Percentiles rank a stretch among this genome's conserved stretches.
Conservation (phyloP, 2,888 invertebrate species). For the Frankliniella fusca region DNA sequence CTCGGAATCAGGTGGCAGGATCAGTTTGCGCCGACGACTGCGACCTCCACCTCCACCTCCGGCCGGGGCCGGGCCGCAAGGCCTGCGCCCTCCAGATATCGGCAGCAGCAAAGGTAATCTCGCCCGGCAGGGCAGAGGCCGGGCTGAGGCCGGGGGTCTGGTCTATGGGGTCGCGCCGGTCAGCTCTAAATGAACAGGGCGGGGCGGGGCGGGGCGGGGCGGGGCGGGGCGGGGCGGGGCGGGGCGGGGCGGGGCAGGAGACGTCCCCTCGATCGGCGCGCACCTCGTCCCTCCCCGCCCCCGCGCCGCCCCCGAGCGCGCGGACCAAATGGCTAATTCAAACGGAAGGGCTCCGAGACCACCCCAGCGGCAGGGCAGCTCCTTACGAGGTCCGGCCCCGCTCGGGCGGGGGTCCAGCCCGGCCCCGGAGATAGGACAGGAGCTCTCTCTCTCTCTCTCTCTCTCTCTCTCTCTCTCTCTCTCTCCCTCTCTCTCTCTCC, state of each 20-base stretch:
- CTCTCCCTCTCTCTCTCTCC: too few species aligned
- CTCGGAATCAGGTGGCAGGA: too few species aligned
- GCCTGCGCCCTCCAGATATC: neutral
- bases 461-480: too few species aligned
- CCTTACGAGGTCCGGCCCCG: neutral
- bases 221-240: neutral
- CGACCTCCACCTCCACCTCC: neutral
- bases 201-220: neutral
- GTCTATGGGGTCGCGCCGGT: neutral
- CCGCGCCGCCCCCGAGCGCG: neutral
- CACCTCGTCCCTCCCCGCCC: neutral
- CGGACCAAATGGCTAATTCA: conserved; percentile 19
- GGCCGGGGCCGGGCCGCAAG: too few species aligned
- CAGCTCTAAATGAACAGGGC: neutral
- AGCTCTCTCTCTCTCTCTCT: neutral
- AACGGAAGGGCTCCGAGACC: conserved; percentile 6
- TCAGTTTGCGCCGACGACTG: too few species aligned
- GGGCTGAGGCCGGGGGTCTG: too few species aligned
- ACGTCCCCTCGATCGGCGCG: neutral
- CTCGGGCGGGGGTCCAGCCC: too few species aligned
- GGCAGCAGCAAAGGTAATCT: conserved; percentile 4
- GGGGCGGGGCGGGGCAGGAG: neutral
- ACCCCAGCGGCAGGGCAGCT: neutral
- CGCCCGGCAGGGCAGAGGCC: too few species aligned
- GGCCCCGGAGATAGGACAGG: neutral